Evolutionary conservation across 2,888 invertebrate genomes (phyloP), one percentile per base, ranked within the genome.

Genomic region (Netelia fuscicornis): DNA sequence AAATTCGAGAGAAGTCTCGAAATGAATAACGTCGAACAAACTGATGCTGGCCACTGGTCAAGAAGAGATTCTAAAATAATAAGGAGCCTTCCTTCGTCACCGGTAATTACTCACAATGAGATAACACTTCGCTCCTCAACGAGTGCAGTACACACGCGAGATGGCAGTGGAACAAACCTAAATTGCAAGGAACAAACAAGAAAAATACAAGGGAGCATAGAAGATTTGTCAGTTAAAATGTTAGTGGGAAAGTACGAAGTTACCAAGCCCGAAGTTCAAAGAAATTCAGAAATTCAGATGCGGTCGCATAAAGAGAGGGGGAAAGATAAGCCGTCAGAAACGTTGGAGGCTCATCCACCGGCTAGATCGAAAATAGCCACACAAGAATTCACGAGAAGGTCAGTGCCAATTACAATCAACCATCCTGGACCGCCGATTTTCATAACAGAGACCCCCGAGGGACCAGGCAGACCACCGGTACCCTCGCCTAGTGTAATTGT

Each of bases 161-260:
- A 25, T 71, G 71, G 17, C n/a, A 42, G 17, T 11, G 48, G 48
- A 17, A 13, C 11, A 13, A 48, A 48, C 48, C 10, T 13, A 20
- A n/a, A n/a, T 70, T 10, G n/a, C 42, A n/a, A 23, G 23, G 25
- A 62, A 62, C 9, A 11, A 62, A 6, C 0, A 74, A 86, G 13
- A 23, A 17, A 75, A 60, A 65, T 70, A 80, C 88, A 78, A 65
- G 91, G 92, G 87, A 94, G 94, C 81, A 92, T 94, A 88, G 96
- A 96, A 91, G 97, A 97, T 90, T 92, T 96, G 87, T 97, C 97
- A 85, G 97, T 97, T 87, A 96, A 96, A 91, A 96, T 96, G 86
- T 94, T 97, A 89, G 97, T 97, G 83, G 97, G 96, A 85, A 96
- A 96, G 89, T 97, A 97, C 94, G 97, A 97, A 91, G 94, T 94